Evolutionary conservation across 1,140 invertebrate species (phyloP), one percentile per base, ranked within the genome.

Genomic region (Centruroides vittatus): DNA sequence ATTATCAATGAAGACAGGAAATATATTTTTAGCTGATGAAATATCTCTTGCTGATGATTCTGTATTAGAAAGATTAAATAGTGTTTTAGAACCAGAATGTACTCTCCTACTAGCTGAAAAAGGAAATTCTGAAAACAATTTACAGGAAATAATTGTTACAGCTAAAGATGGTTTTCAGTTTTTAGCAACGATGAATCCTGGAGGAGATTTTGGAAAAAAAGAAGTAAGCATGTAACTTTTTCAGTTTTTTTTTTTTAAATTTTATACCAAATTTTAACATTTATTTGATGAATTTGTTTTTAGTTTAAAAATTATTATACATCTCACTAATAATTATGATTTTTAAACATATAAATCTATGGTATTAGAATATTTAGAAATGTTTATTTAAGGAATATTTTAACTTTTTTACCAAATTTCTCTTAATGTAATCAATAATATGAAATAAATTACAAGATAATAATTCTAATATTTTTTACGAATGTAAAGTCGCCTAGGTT

Each of bases 151-250:
- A 57, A 73, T 85, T 3, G 81, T 92, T 47, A 76, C 78, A 46
- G 95, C 96, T 0, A 69, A 83, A 62, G 68, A 82, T 11, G 79
- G 82, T 10, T 99, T 99, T 72, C 82, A 89, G 64, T 89, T 99
- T 68, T 82, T 99, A 59, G 92, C 92, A 7, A 99, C 97, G 0
- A 99, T 99, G 97, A 99, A 99, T 79, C 97, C 97, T 34, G 94
- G 94, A 13, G 96, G 97, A 9, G 97, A 99, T 80, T 99, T 91
- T 76, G 97, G 97, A 0, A 99, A 99, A 72, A 99, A 99, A 76
- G 97, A 99, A 74, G 82, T 82, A 68, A 65, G 58, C 61, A 51
- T 36, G 12, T 34, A 12, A 48, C 52, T 41, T 58, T 5, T 61
- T 46, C 47, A 48, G 34, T 55, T 13, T 63, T 65, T 65, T 11